Conservation (phyloP, 2,797 vertebrate species). For the Macropodus opercularis region DNA sequence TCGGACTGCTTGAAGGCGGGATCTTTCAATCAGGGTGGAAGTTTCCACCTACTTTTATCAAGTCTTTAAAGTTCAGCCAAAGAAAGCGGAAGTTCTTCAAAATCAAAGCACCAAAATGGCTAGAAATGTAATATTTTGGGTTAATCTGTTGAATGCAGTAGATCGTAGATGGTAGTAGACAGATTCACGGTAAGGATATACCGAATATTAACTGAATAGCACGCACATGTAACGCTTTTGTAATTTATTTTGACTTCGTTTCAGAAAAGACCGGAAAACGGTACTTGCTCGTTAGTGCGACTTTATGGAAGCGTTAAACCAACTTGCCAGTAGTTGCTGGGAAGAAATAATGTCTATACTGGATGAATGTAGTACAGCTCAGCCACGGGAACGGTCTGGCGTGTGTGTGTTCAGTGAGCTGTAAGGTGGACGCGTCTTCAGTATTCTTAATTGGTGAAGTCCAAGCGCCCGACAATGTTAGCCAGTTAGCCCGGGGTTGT, state of each 20-base stretch:
- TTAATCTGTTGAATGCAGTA: rapidly evolving
- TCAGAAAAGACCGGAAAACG: constrained; percentile 15
- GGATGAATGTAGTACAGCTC: not conserved
- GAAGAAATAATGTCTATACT: constrained; percentile 6
- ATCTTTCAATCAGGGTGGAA: constrained; percentile 61
- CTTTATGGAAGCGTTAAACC: not conserved
- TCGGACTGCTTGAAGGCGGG: constrained; percentile 64
- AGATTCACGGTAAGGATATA: rapidly evolving
- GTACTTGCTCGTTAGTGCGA: rapidly evolving
- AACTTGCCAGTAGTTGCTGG: constrained; percentile 32
- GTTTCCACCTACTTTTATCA: constrained; percentile 4
- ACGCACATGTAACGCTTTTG: rapidly evolving
- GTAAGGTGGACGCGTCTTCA: not conserved
- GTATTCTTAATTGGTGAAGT: not conserved
- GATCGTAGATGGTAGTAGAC: too few species aligned
- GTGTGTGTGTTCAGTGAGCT: rapidly evolving
- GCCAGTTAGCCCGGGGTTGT: constrained; percentile 45
- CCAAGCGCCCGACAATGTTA: constrained; percentile 30
- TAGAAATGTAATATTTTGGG: rapidly evolving
- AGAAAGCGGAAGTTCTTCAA: constrained; percentile 4
- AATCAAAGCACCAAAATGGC: constrained; percentile 20
- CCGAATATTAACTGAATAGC: too few species aligned
- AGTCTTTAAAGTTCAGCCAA: not conserved
- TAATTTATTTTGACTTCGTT: constrained; percentile 1
- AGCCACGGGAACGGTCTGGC: rapidly evolving